Conservation (phyloP, 2,113 vertebrate species). For the Rhynchopsitta pachyrhyncha region DNA sequence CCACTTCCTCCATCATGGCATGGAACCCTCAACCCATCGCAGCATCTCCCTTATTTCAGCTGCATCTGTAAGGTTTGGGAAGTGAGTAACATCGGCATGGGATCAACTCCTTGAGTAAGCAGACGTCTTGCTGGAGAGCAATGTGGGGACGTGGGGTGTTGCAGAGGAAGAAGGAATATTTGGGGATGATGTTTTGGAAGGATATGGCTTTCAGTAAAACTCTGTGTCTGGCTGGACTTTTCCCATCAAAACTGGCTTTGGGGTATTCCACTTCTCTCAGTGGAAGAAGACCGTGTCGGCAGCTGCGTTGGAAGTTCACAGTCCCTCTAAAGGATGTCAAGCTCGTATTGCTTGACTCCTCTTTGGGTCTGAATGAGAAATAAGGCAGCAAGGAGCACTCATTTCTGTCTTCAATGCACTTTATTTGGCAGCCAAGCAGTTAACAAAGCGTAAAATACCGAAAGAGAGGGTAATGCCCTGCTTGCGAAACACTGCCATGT, state of each 20-base stretch:
- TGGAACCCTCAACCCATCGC: fast-evolving
- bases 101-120: background rate
- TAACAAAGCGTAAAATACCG: background rate
- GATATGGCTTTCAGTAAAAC: background rate
- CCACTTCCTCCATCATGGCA: background rate
- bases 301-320: background rate
- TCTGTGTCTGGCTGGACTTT: background rate
- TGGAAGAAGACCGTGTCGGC: background rate
- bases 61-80: background rate
- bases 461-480: background rate
- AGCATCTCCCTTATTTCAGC: background rate
- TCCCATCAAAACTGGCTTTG: background rate
- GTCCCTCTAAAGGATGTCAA: background rate
- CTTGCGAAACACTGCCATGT: background rate
- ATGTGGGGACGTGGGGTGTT: fast-evolving
- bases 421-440: background rate
- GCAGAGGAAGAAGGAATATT: background rate
- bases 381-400: background rate
- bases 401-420: background rate
- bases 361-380: background rate
- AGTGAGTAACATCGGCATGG: fast-evolving
- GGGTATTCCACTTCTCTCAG: background rate
- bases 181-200: background rate
- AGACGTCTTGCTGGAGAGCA: background rate
- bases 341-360: background rate